Evolutionary conservation across 2,113 vertebrate genomes (phyloP), one percentile per base, ranked within the genome.

Genomic region (Micronisus gabar): DNA sequence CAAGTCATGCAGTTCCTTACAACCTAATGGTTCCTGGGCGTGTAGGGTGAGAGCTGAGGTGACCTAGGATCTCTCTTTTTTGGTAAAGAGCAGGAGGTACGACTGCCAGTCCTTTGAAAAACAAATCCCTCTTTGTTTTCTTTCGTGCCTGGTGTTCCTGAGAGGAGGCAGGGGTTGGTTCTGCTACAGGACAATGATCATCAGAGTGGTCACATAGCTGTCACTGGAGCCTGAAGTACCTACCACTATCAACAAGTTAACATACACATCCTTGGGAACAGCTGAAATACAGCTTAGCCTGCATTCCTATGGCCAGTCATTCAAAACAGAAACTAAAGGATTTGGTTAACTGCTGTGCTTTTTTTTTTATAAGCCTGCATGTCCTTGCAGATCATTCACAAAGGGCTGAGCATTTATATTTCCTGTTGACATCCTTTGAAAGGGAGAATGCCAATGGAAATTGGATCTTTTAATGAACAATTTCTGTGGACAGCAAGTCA

Each of bases 231-330:
- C 93, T 82, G 89, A 97, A 72, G 81, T 66, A 90, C 89, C 55
- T 73, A 88, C 55, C 62, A 38, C 67, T 91, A 73, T 94, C 91
- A 94, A 86, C 89, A 95, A 88, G 68, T 93, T 95, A 80, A 80
- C 78, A 47, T 13, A 76, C 91, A 85, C 38, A 89, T 91, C 91
- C 79, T 88, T 95, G 95, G 84, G 91, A 96, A 94, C 71, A 93
- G 91, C 86, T 80, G 94, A 96, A 96, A 85, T 81, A 74, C 84
- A 88, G 93, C 95, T 92, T 86, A 93, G 79, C 95, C 86, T 56
- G 90, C 90, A 97, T 97, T 97, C 88, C 95, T 97, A 95, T 94
- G 95, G 91, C 94, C 95, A 98, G 92, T 94, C 96, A 97, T 88
- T 97, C 94, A 97, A 94, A 97, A 95, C 88, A 96, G 95, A 96